Base-by-base conservation (phyloP, 2,797 vertebrate genomes). In the Mormyrops boulengeri region DNA sequence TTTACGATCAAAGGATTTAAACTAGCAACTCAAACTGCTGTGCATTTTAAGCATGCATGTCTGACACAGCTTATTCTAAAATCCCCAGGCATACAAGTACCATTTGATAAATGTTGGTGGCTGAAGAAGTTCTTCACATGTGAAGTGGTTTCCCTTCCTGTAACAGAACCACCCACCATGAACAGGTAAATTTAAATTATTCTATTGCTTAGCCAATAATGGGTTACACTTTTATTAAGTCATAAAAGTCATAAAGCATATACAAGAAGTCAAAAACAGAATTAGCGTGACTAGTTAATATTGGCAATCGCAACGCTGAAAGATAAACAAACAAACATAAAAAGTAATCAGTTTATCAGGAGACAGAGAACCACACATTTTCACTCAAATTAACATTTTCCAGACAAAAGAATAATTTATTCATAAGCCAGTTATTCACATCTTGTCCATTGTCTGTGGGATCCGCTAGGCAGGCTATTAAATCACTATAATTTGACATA, bases 61-160 rank as follows among this genome's bases (percentile, higher is more conserved):
- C 47, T 77, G 57, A 60, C 77, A 34, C 22, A 4, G 38, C 44
- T 49, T 62, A 8, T 26, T 89, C 0, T 87, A 34, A 53, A 53
- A 50, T 62, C 12, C 14, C 0, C 66, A 90, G 89, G 89, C 88
- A n/a, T 90, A 52, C 89, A 88, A 38, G 41, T 90, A 52, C 89
- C 87, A 3, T 85, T 90, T 90, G 89, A 90, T 53, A 90, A 90
- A 87, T 90, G 87, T 12, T 90, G 89, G 89, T 88, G 87, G 89
- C 17, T 90, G 55, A 90, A 90, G 89, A 90, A 90, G 3, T 90
- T 90, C 55, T 66, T 90, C 41, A 77, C 53, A 38, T 90, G 89
- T 53, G 89, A 90, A 84, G 73, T 62, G 22, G 19, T 84, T 19
- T 73, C 88, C 38, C 73, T 84, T 62, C 47, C 22, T 85, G 44